These are phyloP conservation scores for Podotricha telesiphe DNA, from an alignment of 2,888 invertebrate genomes.

Conservation along the genomic window DNA sequence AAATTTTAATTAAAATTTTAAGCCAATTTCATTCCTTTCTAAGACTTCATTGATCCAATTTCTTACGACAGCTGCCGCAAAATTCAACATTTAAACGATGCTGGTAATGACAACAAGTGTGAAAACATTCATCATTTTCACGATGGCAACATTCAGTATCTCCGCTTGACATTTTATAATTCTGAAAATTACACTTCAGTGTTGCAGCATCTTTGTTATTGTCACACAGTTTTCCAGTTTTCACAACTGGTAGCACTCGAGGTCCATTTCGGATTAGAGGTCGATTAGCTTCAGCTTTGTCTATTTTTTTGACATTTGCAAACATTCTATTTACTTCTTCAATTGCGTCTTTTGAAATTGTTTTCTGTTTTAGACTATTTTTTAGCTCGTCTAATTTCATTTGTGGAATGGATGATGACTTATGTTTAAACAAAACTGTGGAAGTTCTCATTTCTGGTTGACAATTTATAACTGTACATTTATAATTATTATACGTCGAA, in stretches of 20 bases:
- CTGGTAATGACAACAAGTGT: slow-evolving; percentile 55
- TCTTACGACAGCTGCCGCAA: slow-evolving; percentile 33
- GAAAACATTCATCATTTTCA: slow-evolving; percentile 53
- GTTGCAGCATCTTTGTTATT: slow-evolving; percentile 5
- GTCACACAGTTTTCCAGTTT: slow-evolving; percentile 45
- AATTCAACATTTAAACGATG: slow-evolving; percentile 11
- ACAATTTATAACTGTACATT: slow-evolving; percentile 58
- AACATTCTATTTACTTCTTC: slow-evolving; percentile 77
- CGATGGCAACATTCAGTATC: slow-evolving; percentile 59
- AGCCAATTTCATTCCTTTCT: neutral
- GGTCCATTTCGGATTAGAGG: slow-evolving; percentile 67
- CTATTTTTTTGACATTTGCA: slow-evolving; percentile 62
- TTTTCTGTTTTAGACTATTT: slow-evolving; percentile 63
- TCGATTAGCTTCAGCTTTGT: slow-evolving; percentile 54
- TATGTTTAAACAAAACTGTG: slow-evolving; percentile 61
- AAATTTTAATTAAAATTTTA: too few relatives aligned
- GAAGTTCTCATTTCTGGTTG: slow-evolving; percentile 55
- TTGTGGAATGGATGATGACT: slow-evolving; percentile 74
- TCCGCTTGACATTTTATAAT: slow-evolving; percentile 62
- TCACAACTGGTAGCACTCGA: slow-evolving; percentile 71
- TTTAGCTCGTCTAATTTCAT: slow-evolving; percentile 76
- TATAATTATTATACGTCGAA: slow-evolving; percentile 45
- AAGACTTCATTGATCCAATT: slow-evolving; percentile 51
- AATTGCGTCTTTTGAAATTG: slow-evolving; percentile 66
- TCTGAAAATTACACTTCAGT: slow-evolving; percentile 30